Evolutionary conservation across 2,888 invertebrate species (phyloP), one percentile per base, ranked within the genome.

Genomic region (Geophilus truncorum): DNA sequence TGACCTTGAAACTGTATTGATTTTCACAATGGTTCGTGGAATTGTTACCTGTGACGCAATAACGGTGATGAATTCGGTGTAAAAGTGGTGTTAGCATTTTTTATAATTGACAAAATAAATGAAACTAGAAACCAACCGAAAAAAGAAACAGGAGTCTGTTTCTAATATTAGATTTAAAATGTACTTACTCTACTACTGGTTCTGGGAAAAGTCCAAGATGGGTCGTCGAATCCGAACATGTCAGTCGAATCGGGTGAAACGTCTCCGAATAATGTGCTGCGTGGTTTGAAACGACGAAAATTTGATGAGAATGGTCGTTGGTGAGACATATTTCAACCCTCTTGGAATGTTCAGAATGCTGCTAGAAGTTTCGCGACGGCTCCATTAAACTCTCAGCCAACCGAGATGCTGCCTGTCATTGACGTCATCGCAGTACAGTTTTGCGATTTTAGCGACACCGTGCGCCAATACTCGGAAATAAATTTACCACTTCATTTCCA

Each of bases 121-220:
- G 62, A 62, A 62, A 62, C 62, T 9, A 62, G 62, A 62, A 62
- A 62, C 62, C 62, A 62, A 21, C 62, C 62, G 62, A 62, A 62
- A 62, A 62, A 62, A 62, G 62, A 62, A 45, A n/a, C 45, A 45
- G 62, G 62, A 25, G 25, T 62, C 28, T 23, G 25, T 62, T 62
- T 62, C 62, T 62, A 62, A 62, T 62, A 62, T 62, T 62, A 62
- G 62, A 62, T 62, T 7, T 62, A 62, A 25, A 25, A 25, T 25
- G 23, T 62, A 25, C 62, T 62, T 62, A 62, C 62, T 32, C 36
- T 77, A 30, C 77, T 77, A 25, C 32, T 76, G n/a, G 23, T 70
- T 28, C 77, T 77, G 34, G 77, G 77, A 30, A 77, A 77, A 77
- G 32, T 77, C 77, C 77, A 77, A 32, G 77, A 77, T 30, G 77